A percentile compares a stretch with the other conserved stretches of the same genome.
phyloP scores from a whole-genome alignment of 2,888 invertebrate species.

The Seladonia tumulorum region DNA sequence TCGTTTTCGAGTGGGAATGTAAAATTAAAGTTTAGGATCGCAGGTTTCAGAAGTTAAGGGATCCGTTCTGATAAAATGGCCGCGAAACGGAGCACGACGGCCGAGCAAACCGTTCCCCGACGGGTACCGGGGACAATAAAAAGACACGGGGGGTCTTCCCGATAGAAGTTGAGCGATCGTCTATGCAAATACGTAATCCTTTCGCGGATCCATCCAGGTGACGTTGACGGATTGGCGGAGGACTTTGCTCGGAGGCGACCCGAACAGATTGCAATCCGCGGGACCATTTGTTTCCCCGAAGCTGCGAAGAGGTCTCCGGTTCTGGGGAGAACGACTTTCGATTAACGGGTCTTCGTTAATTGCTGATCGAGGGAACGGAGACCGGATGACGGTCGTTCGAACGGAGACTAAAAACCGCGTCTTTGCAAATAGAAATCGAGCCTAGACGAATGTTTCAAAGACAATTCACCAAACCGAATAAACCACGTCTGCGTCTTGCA shows the following conservation, averaged over 20 bases:
- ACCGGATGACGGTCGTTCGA: not conserved
- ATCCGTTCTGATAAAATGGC: not conserved
- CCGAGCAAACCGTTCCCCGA: slow-evolving; percentile 3
- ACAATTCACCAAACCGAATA: not conserved
- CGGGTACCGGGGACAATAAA: slow-evolving; percentile 31
- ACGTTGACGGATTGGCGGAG: slow-evolving; percentile 82
- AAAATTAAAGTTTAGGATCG: not conserved
- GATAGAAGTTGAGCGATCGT: slow-evolving; percentile 81
- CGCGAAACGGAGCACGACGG: not conserved
- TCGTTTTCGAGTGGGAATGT: not conserved
- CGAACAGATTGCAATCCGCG: slow-evolving; percentile 71
- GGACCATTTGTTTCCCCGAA: slow-evolving; percentile 69
- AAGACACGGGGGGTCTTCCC: slow-evolving; percentile 32
- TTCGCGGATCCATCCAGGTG: slow-evolving; percentile 81
- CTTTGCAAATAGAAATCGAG: not conserved
- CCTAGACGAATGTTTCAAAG: not conserved
- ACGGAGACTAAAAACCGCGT: not conserved
- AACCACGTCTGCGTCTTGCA: not conserved
- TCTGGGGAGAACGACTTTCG: slow-evolving; percentile 18
- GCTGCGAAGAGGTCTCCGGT: slow-evolving; percentile 31
- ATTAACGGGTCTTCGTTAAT: slow-evolving; percentile 62
- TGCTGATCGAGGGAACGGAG: slow-evolving; percentile 45
- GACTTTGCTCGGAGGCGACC: slow-evolving; percentile 65
- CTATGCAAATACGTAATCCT: slow-evolving; percentile 84
- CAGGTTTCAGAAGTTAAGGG: not conserved